These are phyloP conservation scores for Elephas maximus DNA, from an alignment of 2,113 vertebrate genomes.

Conservation along the genomic window DNA sequence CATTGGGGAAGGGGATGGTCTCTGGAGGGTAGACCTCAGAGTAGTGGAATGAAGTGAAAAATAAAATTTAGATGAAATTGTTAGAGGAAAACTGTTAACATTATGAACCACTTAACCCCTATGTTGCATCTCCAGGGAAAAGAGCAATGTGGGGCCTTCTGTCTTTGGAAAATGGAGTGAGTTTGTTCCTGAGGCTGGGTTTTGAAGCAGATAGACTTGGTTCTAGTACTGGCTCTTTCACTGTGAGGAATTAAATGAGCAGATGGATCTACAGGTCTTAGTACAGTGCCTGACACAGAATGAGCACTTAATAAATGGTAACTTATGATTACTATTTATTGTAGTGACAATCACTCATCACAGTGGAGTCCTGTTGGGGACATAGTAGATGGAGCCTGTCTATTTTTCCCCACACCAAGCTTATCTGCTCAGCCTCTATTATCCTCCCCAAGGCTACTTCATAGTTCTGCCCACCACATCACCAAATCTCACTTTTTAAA, in stretches of 20 bases:
- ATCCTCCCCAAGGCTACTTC: neutral
- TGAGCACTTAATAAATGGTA: neutral
- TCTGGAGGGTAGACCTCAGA: neutral
- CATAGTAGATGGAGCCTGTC: neutral
- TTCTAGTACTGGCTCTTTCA: neutral
- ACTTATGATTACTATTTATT: accelerated
- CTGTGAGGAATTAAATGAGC: neutral
- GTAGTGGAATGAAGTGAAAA: constrained; percentile 9
- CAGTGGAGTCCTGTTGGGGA: neutral
- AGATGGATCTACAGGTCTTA: neutral
- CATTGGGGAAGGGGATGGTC: neutral
- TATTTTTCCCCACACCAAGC: accelerated
- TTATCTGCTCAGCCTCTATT: neutral
- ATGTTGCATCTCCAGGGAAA: neutral
- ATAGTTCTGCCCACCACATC: neutral
- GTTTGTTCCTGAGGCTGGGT: neutral
- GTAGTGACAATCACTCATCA: accelerated
- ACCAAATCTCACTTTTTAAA: neutral
- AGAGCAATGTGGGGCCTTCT: neutral
- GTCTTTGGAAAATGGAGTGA: neutral
- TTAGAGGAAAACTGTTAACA: neutral
- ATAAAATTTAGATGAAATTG: neutral
- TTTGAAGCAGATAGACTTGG: neutral
- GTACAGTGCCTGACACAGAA: neutral
- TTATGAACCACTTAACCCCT: constrained; percentile 1